Conservation (phyloP, 2,888 invertebrate species). For the Tetragonisca angustula region DNA sequence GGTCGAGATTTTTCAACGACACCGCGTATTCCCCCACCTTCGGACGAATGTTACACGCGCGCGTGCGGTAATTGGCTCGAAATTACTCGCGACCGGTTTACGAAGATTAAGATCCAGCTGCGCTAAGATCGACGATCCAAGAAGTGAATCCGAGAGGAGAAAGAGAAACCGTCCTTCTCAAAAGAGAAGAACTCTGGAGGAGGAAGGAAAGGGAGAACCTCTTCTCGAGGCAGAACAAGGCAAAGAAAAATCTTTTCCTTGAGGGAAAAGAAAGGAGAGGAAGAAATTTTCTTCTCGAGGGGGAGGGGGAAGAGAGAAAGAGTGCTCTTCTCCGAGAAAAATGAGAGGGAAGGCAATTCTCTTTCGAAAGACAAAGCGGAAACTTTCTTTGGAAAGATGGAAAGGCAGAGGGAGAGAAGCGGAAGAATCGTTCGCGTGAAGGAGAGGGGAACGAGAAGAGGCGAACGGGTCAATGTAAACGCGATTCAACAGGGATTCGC, state of each 20-base stretch:
- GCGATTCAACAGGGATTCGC: slow-evolving; percentile 61
- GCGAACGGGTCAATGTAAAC: slow-evolving; percentile 42
- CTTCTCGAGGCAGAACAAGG: not conserved
- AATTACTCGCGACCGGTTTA: slow-evolving; percentile 51
- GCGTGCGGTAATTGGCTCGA: slow-evolving; percentile 35
- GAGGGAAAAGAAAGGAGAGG: not conserved
- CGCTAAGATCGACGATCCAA: slow-evolving; percentile 3
- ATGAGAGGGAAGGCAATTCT: no score
- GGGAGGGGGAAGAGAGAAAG: not conserved
- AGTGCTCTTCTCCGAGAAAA: no score
- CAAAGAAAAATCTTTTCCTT: not conserved
- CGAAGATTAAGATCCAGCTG: slow-evolving; percentile 58
- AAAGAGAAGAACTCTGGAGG: no score
- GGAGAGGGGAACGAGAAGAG: slow-evolving; percentile 11
- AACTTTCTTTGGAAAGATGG: not conserved
- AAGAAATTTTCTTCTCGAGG: not conserved
- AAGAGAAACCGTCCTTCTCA: not conserved
- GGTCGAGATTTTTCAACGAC: slow-evolving; percentile 14
- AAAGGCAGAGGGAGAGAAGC: not conserved
- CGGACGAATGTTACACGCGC: slow-evolving; percentile 27
- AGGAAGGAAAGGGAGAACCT: not conserved
- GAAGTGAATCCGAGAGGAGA: slow-evolving; percentile 5
- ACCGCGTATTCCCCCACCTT: slow-evolving; percentile 15
- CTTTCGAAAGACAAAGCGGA: no score
- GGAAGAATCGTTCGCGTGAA: not conserved